Percentiles rank a stretch among this genome's conserved stretches.
phyloP scores from a whole-genome alignment of 2,888 invertebrate genomes.

The Agriopis aurantiaria region DNA sequence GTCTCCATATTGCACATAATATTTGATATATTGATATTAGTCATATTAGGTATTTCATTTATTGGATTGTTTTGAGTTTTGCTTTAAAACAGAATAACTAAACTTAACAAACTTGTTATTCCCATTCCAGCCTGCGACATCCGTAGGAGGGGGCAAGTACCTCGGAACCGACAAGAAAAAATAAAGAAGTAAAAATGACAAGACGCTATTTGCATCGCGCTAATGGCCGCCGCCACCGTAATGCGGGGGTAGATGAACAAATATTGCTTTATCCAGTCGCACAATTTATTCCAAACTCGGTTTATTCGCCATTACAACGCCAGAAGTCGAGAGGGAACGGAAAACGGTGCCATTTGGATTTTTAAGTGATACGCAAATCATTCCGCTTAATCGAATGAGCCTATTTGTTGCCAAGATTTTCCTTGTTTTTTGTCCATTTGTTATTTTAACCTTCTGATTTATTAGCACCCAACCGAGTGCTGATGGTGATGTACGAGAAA shows the following conservation, averaged over 20 bases:
- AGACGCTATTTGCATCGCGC: conserved; percentile 86
- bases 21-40: no score
- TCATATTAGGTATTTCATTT: no score
- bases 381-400: conserved; percentile 82
- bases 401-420: conserved; percentile 71
- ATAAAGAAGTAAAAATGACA: conserved; percentile 86
- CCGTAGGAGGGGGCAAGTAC: conserved; percentile 51
- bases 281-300: conserved; percentile 84
- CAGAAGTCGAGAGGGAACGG: conserved; percentile 75
- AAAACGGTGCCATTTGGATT: conserved; percentile 80
- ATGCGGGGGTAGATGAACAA: conserved; percentile 86
- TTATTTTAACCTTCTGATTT: conserved; percentile 41
- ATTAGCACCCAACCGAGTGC: conserved; percentile 29
- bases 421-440: conserved; percentile 51
- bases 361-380: conserved; percentile 83
- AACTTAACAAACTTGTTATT: conserved; percentile 35
- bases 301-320: conserved; percentile 79
- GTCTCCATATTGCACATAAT: no score
- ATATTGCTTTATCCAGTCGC: conserved; percentile 85
- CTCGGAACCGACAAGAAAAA: conserved; percentile 67
- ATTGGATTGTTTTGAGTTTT: no score
- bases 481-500: conserved; percentile 49
- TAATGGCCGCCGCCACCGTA: conserved; percentile 82
- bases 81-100: no score
- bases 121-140: conserved; percentile 52